Evolutionary conservation across 2,888 invertebrate species (phyloP).

Genomic region (Harmothoe impar): DNA sequence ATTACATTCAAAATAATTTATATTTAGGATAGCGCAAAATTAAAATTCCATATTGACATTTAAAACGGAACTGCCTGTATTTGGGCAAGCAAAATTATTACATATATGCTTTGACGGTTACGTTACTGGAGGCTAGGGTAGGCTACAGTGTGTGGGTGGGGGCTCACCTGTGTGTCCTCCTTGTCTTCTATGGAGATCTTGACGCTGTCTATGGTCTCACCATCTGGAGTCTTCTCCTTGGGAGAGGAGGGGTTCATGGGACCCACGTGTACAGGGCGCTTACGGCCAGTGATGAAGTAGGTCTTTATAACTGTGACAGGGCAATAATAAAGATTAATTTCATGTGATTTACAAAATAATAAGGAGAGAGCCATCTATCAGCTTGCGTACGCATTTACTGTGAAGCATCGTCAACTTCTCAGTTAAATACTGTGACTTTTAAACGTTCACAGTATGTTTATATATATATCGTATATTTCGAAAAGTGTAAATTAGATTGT

Average conservation of each 20-base stretch:
- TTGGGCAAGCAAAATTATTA: constrained; percentile 13
- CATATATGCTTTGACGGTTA: not conserved
- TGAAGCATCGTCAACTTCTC: too few relatives aligned
- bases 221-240: constrained; percentile 41
- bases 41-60: not conserved
- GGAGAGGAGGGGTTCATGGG: constrained; percentile 29
- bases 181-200: constrained; percentile 47
- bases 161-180: constrained; percentile 27
- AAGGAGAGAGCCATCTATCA: too few relatives aligned
- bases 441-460: too few relatives aligned
- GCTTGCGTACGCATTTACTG: too few relatives aligned
- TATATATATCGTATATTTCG: too few relatives aligned
- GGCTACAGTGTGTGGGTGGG: not conserved
- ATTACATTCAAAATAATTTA: constrained; percentile 20
- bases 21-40: not conserved
- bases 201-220: constrained; percentile 7
- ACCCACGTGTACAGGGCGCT: constrained; percentile 25
- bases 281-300: constrained; percentile 1
- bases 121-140: not conserved
- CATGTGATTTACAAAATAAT: too few relatives aligned
- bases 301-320: constrained; percentile 39
- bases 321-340: not conserved
- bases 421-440: too few relatives aligned
- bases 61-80: not conserved
- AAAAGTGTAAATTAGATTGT: too few relatives aligned